Evolutionary conservation across 2,797 vertebrate genomes (phyloP).

Genomic region (Tachyglossus aculeatus): DNA sequence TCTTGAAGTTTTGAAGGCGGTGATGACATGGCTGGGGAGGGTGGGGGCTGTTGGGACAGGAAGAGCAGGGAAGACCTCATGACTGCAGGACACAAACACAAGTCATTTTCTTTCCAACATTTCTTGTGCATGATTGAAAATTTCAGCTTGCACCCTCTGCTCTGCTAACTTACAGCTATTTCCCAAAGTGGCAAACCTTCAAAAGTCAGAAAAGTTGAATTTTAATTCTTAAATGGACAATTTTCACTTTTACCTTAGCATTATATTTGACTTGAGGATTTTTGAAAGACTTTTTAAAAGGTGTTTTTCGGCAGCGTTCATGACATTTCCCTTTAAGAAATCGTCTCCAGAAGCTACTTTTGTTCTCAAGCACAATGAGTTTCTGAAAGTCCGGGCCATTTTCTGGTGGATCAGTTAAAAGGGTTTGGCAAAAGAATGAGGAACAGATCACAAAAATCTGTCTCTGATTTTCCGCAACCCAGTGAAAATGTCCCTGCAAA

Average conservation of each 20-base stretch:
- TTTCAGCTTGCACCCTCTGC: neutral
- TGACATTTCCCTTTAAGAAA: too few relatives aligned
- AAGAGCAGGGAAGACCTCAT: neutral
- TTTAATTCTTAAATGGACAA: too few relatives aligned
- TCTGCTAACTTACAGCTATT: rapidly evolving
- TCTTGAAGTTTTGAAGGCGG: neutral
- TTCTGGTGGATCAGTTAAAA: neutral
- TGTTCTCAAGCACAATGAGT: too few relatives aligned
- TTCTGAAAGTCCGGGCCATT: too few relatives aligned
- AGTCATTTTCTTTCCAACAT: slow-evolving; percentile 11
- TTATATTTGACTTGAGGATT: too few relatives aligned
- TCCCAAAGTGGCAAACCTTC: neutral
- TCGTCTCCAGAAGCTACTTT: too few relatives aligned
- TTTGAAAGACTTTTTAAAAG: too few relatives aligned
- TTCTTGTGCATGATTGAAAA: rapidly evolving
- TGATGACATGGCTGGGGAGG: rapidly evolving
- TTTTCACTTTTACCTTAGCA: too few relatives aligned
- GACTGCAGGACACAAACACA: too few relatives aligned
- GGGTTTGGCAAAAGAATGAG: neutral
- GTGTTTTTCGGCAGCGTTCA: too few relatives aligned
- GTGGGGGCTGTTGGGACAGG: neutral
- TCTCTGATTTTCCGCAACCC: neutral
- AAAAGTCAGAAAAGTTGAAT: neutral
- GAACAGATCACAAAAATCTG: neutral
- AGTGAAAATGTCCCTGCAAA: neutral